phyloP scores from a whole-genome alignment of 2,113 vertebrate species.

The human (Homo sapiens) region GRCh38 chr2:52700001-52700500 shows the following conservation, averaged over 20 bases:
- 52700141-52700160: constrained; percentile 41
- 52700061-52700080: not conserved
- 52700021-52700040: constrained; percentile 2
- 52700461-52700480: not conserved
- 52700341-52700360: not conserved
- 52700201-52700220: not conserved
- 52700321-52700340: not conserved
- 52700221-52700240: not conserved
- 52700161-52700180: constrained; percentile 9
- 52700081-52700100: not conserved
- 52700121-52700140: constrained; percentile 1
- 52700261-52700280: not conserved
- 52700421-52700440: not conserved
- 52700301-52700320: not conserved
- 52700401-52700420: constrained; percentile 1
- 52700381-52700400: not conserved
- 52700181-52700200: not conserved
- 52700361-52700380: not conserved
- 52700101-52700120: constrained; percentile 19
- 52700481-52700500: not conserved
- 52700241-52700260: not conserved
- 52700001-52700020: constrained; percentile 29
- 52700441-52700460: not conserved
- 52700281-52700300: not conserved
- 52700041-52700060: constrained; percentile 2